Conservation (phyloP, 2,797 vertebrate genomes). For the Florisuga fusca region DNA sequence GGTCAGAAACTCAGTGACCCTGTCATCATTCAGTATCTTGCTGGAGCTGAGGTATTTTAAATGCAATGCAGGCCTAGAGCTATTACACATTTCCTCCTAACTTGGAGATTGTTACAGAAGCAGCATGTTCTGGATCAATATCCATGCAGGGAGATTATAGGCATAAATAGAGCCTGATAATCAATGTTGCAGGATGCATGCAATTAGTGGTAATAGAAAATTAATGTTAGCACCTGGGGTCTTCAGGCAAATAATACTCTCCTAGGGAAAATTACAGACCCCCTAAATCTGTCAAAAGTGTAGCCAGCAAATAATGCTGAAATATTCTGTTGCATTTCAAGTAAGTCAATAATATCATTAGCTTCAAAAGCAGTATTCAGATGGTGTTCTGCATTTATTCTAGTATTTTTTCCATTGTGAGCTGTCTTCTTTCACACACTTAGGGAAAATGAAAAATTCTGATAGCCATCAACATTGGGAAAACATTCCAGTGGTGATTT, state of each 20-base stretch:
- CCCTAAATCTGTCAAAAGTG: constrained; percentile 43
- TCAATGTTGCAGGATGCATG: constrained; percentile 19
- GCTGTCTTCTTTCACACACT: neutral
- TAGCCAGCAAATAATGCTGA: constrained; percentile 44
- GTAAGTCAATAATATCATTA: constrained; percentile 39
- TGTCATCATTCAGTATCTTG: neutral
- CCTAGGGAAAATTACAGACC: constrained; percentile 56
- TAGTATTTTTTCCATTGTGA: neutral
- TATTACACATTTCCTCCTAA: neutral
- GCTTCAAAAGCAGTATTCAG: constrained; percentile 28
- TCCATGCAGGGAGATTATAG: neutral
- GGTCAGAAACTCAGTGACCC: neutral
- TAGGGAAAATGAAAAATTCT: neutral
- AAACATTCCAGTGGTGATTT: neutral
- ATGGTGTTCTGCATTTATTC: constrained; percentile 8
- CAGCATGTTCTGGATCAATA: neutral
- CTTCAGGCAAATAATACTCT: constrained; percentile 52
- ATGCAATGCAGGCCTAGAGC: neutral
- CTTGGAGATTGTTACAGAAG: neutral
- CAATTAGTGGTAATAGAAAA: constrained; percentile 57
- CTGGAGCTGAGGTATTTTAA: constrained; percentile 15
- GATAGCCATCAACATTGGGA: neutral
- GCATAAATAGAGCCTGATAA: constrained; percentile 17
- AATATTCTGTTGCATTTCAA: constrained; percentile 50
- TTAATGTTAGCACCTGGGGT: constrained; percentile 54